phyloP scores from a whole-genome alignment of 2,888 invertebrate genomes.

The Liposcelis brunnea region DNA sequence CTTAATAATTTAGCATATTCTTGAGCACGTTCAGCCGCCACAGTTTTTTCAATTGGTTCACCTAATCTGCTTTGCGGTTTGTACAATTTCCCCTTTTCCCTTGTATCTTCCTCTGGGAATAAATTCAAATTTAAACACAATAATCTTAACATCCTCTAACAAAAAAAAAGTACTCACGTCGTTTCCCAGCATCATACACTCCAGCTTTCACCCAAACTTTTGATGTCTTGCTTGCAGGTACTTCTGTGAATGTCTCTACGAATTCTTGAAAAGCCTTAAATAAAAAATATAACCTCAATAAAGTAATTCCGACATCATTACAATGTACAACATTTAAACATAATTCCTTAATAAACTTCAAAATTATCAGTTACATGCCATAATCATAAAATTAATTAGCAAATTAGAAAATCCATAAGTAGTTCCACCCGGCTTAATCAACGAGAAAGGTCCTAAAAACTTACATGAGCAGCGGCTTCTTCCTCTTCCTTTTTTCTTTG shows the following conservation, averaged over 20 bases:
- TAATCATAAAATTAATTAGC: too few species aligned
- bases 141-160: not conserved
- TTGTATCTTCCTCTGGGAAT: conserved; percentile 70
- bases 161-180: conserved; percentile 42
- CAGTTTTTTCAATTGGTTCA: conserved; percentile 33
- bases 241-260: conserved; percentile 90
- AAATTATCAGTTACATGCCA: too few species aligned
- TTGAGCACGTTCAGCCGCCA: conserved; percentile 46
- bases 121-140: conserved; percentile 12
- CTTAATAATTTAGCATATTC: conserved; percentile 47
- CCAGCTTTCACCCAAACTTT: conserved; percentile 98
- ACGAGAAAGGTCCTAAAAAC: conserved; percentile 17
- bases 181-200: conserved; percentile 85
- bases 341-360: too few species aligned
- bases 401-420: too few species aligned
- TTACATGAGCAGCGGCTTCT: conserved; percentile 77
- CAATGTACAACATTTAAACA: not conserved
- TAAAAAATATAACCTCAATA: conserved; percentile 6
- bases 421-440: not conserved
- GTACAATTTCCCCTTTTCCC: conserved; percentile 79
- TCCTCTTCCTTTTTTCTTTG: conserved; percentile 75
- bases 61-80: conserved; percentile 72
- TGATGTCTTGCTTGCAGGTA: conserved; percentile 50
- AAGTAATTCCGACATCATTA: conserved; percentile 8
- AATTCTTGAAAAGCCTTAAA: conserved; percentile 84